These are phyloP conservation scores for Canis aureus DNA, from an alignment of 2,113 vertebrate genomes.

Conservation along the genomic window DNA sequence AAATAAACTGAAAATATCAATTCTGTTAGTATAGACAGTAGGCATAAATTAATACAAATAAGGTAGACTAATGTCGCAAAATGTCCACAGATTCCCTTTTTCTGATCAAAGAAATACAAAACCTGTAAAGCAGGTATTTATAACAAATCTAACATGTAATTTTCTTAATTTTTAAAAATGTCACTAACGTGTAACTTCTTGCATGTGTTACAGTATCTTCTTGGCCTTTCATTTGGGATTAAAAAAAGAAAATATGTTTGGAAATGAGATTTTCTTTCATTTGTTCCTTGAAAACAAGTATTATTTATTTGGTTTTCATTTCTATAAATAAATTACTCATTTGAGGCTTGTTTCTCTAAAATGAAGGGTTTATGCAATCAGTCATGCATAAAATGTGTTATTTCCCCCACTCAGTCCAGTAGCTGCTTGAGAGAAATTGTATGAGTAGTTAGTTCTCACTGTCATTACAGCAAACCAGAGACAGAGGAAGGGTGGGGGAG, in stretches of 20 bases:
- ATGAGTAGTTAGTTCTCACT: constrained; percentile 65
- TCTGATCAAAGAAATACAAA: constrained; percentile 22
- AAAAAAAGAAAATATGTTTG: constrained; percentile 54
- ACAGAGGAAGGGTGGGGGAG: neutral
- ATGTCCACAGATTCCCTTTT: neutral
- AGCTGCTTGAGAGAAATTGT: constrained; percentile 55
- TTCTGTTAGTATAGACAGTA: constrained; percentile 32
- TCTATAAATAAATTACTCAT: constrained; percentile 69
- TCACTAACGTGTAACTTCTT: constrained; percentile 42
- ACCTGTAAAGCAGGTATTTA: neutral
- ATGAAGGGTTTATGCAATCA: constrained; percentile 48
- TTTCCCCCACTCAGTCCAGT: neutral
- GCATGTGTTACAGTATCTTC: constrained; percentile 22
- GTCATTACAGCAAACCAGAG: constrained; percentile 73
- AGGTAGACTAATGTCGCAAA: constrained; percentile 9
- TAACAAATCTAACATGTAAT: constrained; percentile 24
- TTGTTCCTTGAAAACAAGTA: constrained; percentile 75
- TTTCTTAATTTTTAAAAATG: constrained; percentile 22
- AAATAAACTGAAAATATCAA: constrained; percentile 67
- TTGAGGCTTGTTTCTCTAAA: constrained; percentile 71
- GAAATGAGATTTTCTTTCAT: constrained; percentile 74
- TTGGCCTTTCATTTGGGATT: constrained; percentile 66
- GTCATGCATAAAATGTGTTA: constrained; percentile 65
- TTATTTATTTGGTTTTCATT: constrained; percentile 73
- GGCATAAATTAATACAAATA: constrained; percentile 63